A percentile compares a stretch with the other conserved stretches of the same genome.
These are phyloP conservation scores for Heliconius hewitsoni DNA, from an alignment of 1,140 invertebrate species.

Conservation along the genomic window DNA sequence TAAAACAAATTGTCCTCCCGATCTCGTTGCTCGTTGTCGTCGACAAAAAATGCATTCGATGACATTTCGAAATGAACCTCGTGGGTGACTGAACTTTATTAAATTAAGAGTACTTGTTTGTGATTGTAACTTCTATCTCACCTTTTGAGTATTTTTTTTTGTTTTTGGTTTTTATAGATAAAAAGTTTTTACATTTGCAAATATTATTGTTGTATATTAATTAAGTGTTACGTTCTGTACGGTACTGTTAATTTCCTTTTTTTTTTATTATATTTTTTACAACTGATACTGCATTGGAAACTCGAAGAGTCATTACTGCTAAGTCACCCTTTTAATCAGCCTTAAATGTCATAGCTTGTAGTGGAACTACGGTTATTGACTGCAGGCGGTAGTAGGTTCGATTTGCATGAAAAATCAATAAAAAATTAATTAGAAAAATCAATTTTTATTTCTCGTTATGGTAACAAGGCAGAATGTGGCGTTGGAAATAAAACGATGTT, in stretches of 20 bases:
- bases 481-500: too few relatives aligned
- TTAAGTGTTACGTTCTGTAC: not conserved
- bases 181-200: not conserved
- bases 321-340: not conserved
- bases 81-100: conserved; percentile 39
- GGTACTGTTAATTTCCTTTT: not conserved
- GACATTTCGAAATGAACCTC: conserved; percentile 48
- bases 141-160: not conserved
- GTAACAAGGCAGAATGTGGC: too few relatives aligned
- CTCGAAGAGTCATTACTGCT: not conserved
- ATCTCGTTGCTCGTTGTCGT: conserved; percentile 30
- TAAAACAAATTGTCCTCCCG: conserved; percentile 45
- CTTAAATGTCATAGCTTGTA: not conserved
- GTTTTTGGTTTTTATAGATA: not conserved
- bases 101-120: not conserved
- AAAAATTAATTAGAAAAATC: too few relatives aligned
- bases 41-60: conserved; percentile 48
- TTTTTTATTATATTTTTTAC: not conserved
- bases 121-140: not conserved
- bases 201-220: not conserved
- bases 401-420: too few relatives aligned
- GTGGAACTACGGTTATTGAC: too few relatives aligned
- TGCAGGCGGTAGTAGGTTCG: too few relatives aligned
- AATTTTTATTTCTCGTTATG: too few relatives aligned
- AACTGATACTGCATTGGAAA: not conserved